These are phyloP conservation scores for Chrysomela aeneicollis DNA, from an alignment of 2,888 invertebrate species.

Conservation along the genomic window DNA sequence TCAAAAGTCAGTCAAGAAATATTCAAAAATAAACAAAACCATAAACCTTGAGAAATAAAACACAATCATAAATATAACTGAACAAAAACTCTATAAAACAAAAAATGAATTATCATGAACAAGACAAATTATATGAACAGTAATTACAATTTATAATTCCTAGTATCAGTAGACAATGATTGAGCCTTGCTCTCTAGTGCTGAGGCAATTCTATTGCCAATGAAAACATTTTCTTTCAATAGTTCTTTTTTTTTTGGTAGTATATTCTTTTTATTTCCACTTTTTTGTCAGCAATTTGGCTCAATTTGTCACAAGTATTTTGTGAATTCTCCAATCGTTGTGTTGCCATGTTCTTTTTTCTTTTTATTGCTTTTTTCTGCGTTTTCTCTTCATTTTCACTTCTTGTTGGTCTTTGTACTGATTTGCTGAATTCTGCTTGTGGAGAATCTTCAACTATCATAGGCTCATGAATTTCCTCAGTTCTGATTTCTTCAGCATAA, in stretches of 20 bases:
- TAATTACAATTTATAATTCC: no score
- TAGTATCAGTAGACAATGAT: neutral
- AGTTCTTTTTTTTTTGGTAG: neutral
- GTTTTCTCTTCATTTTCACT: neutral
- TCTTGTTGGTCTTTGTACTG: neutral
- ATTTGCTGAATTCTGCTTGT: no score
- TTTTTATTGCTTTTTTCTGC: neutral
- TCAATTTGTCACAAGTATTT: constrained; percentile 6
- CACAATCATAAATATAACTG: no score
- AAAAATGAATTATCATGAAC: no score
- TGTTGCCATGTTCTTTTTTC: constrained; percentile 3
- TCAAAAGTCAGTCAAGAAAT: no score
- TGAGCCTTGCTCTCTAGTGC: neutral
- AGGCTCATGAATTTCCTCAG: neutral
- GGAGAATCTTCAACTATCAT: neutral
- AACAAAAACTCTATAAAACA: no score
- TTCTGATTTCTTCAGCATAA: neutral
- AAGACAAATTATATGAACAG: neutral
- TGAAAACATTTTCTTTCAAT: neutral
- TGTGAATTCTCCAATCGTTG: constrained; percentile 10
- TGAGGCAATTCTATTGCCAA: constrained; percentile 3
- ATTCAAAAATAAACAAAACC: no score
- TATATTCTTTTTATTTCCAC: constrained; percentile 10
- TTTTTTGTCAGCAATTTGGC: neutral
- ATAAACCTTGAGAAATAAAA: no score